Evolutionary conservation across 2,797 vertebrate species (phyloP).

Genomic region (Sorex maritimensis): DNA sequence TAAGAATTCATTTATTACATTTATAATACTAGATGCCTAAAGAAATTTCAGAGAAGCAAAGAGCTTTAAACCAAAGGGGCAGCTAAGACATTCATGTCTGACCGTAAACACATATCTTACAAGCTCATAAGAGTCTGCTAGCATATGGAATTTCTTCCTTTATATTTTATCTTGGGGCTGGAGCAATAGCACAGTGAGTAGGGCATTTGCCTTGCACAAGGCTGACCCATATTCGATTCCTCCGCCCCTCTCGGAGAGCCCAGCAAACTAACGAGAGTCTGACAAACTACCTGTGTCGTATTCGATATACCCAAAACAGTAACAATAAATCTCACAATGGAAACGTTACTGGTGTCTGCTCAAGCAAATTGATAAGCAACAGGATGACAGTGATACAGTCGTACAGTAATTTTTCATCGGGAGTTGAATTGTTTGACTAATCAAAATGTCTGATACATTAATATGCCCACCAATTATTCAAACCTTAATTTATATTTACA

Average conservation of each 20-base stretch:
- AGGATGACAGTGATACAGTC: too few species aligned
- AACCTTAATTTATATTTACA: neutral
- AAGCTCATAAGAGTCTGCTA: slow-evolving; percentile 6
- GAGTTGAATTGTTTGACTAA: neutral
- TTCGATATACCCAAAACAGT: too few species aligned
- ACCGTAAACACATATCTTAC: neutral
- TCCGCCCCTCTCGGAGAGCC: too few species aligned
- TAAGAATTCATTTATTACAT: slow-evolving; percentile 1
- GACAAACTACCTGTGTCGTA: too few species aligned
- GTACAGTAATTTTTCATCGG: too few species aligned
- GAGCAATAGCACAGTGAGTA: too few species aligned
- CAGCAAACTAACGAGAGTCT: too few species aligned
- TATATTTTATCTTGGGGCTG: neutral
- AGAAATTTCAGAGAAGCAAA: slow-evolving; percentile 12
- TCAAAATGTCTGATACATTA: slow-evolving; percentile 48
- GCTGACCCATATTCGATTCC: too few species aligned
- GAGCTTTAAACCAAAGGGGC: neutral
- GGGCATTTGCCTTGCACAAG: too few species aligned
- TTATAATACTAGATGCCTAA: slow-evolving; percentile 3
- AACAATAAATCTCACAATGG: too few species aligned
- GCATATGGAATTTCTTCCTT: slow-evolving; percentile 32
- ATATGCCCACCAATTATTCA: neutral
- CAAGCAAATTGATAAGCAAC: too few species aligned
- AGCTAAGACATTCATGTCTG: neutral
- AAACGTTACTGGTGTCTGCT: too few species aligned